A percentile compares a stretch with the other conserved stretches of the same genome.
Conservation (phyloP, 2,888 invertebrate species). For the Aphidoletes aphidimyza region DNA sequence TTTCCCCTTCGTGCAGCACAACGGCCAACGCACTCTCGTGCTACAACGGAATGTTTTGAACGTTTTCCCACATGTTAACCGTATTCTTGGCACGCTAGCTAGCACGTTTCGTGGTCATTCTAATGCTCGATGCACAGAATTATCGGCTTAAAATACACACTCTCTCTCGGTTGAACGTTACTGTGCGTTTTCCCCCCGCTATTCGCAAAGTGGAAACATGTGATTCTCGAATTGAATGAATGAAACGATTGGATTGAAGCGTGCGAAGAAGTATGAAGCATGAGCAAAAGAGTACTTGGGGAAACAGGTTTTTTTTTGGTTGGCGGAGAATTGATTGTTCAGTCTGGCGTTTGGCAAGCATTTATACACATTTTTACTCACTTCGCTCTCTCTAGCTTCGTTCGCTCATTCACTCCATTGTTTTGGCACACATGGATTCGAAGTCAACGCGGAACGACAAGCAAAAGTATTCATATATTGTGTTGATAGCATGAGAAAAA, state of each 20-base stretch:
- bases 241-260: not conserved
- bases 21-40: not conserved
- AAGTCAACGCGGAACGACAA: not conserved
- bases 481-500: constrained; percentile 43
- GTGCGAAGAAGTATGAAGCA: not conserved
- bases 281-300: constrained; percentile 19
- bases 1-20: not conserved
- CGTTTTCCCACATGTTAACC: constrained; percentile 28
- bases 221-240: constrained; percentile 10
- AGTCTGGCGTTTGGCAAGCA: not conserved
- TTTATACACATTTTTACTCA: not conserved
- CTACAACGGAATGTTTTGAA: constrained; percentile 18
- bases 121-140: constrained; percentile 12
- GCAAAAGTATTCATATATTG: constrained; percentile 43
- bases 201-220: not conserved
- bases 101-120: constrained; percentile 6
- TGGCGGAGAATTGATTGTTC: not conserved
- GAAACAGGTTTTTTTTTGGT: not conserved
- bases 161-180: constrained; percentile 13
- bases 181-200: not conserved
- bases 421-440: constrained; percentile 21
- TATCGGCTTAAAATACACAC: constrained; percentile 2
- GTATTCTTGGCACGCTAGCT: too few species aligned
- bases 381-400: not conserved
- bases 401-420: constrained; percentile 20